Evolutionary conservation across 2,797 vertebrate genomes (phyloP).

Genomic region (Pangasius macronema): DNA sequence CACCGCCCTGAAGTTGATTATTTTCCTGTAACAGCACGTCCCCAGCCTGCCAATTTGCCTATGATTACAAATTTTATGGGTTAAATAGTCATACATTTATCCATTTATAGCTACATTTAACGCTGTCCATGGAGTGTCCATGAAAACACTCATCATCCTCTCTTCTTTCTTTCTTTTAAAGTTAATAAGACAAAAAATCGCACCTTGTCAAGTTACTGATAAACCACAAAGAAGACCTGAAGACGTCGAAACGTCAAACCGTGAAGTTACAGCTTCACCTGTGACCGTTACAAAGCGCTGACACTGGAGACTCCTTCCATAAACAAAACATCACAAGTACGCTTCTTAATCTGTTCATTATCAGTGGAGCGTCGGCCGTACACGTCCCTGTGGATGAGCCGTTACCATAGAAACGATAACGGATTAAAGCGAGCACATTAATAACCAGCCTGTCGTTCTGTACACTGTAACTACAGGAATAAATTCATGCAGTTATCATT

Average conservation of each 20-base stretch:
- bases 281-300: too few relatives aligned
- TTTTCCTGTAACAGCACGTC: not conserved
- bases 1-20: not conserved
- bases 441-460: not conserved
- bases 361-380: not conserved
- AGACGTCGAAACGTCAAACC: too few relatives aligned
- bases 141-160: not conserved
- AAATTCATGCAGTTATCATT: not conserved
- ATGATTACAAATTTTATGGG: not conserved
- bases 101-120: not conserved
- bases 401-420: not conserved
- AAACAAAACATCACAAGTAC: too few relatives aligned
- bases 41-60: too few relatives aligned
- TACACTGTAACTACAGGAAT: not conserved
- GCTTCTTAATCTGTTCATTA: not conserved
- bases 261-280: too few relatives aligned
- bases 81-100: not conserved
- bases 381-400: not conserved
- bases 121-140: not conserved
- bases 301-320: too few relatives aligned
- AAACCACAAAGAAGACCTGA: too few relatives aligned
- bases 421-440: not conserved
- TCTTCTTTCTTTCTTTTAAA: not conserved
- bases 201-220: not conserved
- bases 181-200: not conserved